Evolutionary conservation across 2,888 invertebrate species (phyloP).

Genomic region (Drepana falcataria): DNA sequence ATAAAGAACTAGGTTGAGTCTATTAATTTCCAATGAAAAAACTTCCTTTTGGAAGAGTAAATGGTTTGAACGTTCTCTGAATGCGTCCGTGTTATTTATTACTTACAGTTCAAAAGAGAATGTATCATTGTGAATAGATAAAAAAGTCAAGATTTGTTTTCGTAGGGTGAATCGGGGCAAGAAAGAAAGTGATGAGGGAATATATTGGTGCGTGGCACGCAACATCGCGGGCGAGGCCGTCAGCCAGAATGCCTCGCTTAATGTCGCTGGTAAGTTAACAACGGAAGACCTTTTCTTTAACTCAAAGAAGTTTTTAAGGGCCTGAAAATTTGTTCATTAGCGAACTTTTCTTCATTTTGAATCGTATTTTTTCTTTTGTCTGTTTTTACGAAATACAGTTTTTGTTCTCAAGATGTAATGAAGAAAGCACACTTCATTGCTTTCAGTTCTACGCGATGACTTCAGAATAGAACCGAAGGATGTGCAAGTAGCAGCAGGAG

Average conservation of each 20-base stretch:
- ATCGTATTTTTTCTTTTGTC: too few relatives aligned
- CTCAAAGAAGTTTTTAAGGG: neutral
- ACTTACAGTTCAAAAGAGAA: neutral
- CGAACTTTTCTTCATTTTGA: too few relatives aligned
- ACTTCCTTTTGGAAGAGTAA: neutral
- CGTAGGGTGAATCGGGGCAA: conserved; percentile 93
- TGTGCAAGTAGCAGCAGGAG: conserved; percentile 94
- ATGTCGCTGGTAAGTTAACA: conserved; percentile 90
- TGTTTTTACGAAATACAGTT: too few relatives aligned
- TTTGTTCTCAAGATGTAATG: too few relatives aligned
- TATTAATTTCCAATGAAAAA: neutral
- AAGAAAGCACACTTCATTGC: neutral
- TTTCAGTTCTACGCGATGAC: conserved; percentile 94
- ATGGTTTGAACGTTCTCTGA: neutral
- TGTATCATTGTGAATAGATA: neutral
- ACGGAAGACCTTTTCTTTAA: conserved; percentile 1
- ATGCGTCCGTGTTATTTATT: neutral
- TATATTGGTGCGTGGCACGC: conserved; percentile 97
- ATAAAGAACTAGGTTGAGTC: neutral
- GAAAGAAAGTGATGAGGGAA: conserved; percentile 95
- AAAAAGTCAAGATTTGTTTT: conserved; percentile 12
- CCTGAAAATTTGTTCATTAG: neutral
- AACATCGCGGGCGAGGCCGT: conserved; percentile 93
- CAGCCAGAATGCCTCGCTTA: conserved; percentile 95
- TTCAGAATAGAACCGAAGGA: conserved; percentile 94